Percentiles rank a stretch among this genome's conserved stretches.
Evolutionary conservation across 2,888 invertebrate genomes (phyloP).

Genomic region (Iphiclides podalirius): DNA sequence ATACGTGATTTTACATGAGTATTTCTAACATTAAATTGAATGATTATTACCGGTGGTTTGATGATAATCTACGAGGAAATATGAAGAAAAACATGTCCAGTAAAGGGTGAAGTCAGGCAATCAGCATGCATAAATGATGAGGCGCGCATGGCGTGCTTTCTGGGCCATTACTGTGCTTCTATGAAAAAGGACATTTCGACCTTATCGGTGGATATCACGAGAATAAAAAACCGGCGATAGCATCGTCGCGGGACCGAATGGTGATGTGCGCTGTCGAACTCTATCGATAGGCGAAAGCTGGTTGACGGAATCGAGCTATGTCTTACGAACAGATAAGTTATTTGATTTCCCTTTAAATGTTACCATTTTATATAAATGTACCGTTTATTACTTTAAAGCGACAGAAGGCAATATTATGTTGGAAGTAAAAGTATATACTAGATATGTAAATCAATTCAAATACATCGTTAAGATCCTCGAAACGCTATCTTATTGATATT

Average conservation of each 20-base stretch:
- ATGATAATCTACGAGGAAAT: conserved; percentile 28
- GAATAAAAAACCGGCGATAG: conserved; percentile 75
- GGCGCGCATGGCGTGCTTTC: conserved; percentile 65
- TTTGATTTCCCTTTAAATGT: too few species aligned
- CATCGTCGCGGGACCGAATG: conserved; percentile 52
- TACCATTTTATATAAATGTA: too few species aligned
- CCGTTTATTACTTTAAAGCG: too few species aligned
- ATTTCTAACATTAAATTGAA: conserved; percentile 10
- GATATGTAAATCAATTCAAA: too few species aligned
- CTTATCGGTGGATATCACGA: conserved; percentile 77
- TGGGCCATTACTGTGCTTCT: conserved; percentile 73
- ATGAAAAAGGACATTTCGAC: conserved; percentile 78
- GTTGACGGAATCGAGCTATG: too few species aligned
- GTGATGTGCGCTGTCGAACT: conserved; percentile 25
- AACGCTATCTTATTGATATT: too few species aligned
- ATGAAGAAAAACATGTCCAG: conserved; percentile 44
- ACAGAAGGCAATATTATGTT: too few species aligned
- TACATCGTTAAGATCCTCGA: too few species aligned
- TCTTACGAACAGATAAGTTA: too few species aligned
- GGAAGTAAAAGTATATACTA: too few species aligned
- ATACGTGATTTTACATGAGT: too few species aligned
- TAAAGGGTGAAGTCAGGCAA: conserved; percentile 71
- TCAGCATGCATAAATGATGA: conserved; percentile 77
- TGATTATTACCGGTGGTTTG: conserved; percentile 19
- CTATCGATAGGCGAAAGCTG: conserved; percentile 11